phyloP scores from a whole-genome alignment of 2,113 vertebrate species.

The Odocoileus virginianus region DNA sequence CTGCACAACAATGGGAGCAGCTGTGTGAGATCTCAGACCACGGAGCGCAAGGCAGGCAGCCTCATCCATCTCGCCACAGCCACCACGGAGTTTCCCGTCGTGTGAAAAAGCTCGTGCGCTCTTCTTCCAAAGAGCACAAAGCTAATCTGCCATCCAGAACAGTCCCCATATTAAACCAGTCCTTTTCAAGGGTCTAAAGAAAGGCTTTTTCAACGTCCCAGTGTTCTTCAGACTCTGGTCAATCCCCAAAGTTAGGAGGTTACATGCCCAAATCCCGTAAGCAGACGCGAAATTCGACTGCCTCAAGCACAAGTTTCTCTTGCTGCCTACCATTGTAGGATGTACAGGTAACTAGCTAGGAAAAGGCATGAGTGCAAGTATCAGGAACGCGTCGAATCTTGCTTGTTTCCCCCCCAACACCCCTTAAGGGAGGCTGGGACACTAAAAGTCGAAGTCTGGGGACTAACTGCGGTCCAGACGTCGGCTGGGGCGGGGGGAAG shows the following conservation, averaged over 20 bases:
- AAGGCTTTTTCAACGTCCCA: background rate
- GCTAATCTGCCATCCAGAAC: background rate
- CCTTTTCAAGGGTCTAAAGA: background rate
- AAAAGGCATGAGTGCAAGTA: background rate
- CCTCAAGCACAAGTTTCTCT: constrained; percentile 19
- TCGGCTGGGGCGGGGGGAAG: background rate
- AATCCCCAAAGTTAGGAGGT: background rate
- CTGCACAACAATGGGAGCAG: constrained; percentile 61
- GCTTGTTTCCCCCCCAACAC: background rate
- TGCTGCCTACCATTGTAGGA: background rate
- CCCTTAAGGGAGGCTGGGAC: background rate
- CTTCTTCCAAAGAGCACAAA: background rate
- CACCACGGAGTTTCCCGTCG: constrained; percentile 17
- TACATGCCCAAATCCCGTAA: background rate
- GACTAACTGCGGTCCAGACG: background rate
- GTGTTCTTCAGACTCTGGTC: background rate
- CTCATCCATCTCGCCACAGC: background rate
- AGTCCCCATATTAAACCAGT: background rate
- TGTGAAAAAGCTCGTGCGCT: background rate
- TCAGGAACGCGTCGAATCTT: background rate
- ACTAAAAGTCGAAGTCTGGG: background rate
- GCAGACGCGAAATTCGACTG: background rate
- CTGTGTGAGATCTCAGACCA: constrained; percentile 48
- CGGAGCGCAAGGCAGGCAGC: constrained; percentile 41
- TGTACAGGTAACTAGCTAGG: background rate